Base-by-base conservation (phyloP, 2,888 invertebrate species). In the Caenorhabditis sinica region DNA sequence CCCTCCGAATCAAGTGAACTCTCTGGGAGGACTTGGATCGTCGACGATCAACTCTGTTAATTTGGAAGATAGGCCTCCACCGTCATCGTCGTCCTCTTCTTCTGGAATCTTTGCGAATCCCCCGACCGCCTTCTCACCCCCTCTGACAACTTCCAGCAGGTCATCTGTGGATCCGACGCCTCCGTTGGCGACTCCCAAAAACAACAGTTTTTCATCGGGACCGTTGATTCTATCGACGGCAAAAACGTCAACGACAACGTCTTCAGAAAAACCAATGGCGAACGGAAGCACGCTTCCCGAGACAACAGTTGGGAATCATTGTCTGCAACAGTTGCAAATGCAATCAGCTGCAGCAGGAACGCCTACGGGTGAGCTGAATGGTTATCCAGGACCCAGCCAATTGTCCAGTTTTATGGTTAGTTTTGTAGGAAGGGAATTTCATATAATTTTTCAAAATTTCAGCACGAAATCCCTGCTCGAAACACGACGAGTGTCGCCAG, bases 101-200 rank as follows among this genome's bases (percentile, higher is more conserved):
- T 23, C 72, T 15, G 60, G 68, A 25, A 53, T 71, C 17, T 80
- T 72, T 51, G 63, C 36, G 0, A 53, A 66, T 11, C 68, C 76
- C 8, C 75, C 73, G 13, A 83, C 85, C 25, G 73, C 79, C 9
- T 87, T 86, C 74, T 88, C 88, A 33, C 86, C 88, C 6, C 86
- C 89, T 0, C 61, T 89, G 53, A 87, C 85, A 25, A 76, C 86
- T 17, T 86, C 89, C 13, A 86, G 83, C 43, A 71, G 85, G 25
- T 88, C 88, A 2, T 86, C 86, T 0, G 86, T 85, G 0, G 85
- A 87, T 25, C 66, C 83, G 15, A 86, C 88, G n/a, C 88, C 88
- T 23, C 87, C 88, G 0, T 45, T 88, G 25, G 28, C 23, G 2
- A 60, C 45, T 15, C 5, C 65, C 40, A 51, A 40, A 40, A 56